Conservation (phyloP, 2,113 vertebrate genomes). For the Notothenia coriiceps region DNA sequence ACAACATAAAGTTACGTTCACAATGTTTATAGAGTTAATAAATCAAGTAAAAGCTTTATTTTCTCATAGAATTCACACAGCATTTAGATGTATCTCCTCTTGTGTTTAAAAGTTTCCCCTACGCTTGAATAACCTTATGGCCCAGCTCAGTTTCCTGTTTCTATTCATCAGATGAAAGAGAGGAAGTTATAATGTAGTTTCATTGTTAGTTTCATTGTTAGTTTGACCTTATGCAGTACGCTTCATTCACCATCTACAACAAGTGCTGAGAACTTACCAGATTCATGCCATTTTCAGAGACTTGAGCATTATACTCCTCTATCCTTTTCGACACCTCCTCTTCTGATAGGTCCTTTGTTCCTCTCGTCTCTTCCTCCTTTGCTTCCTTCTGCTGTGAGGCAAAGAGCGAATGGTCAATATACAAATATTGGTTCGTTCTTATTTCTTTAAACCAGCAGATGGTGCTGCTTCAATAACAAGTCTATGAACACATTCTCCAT, state of each 20-base stretch:
- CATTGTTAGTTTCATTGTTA: background rate
- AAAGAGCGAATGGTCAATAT: slow-evolving; percentile 33
- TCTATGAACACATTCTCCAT: background rate
- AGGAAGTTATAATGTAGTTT: background rate
- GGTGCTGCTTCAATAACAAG: slow-evolving; percentile 28
- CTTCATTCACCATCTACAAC: background rate
- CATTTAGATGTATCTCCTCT: too few species aligned
- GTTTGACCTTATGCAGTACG: background rate
- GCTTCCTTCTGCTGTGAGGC: slow-evolving; percentile 87
- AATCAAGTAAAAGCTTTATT: too few species aligned
- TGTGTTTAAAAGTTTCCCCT: too few species aligned
- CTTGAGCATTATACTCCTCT: slow-evolving; percentile 89
- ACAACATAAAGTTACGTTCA: too few species aligned
- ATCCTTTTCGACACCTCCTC: slow-evolving; percentile 91
- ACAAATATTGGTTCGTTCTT: background rate
- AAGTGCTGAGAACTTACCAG: slow-evolving; percentile 83
- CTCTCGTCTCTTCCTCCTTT: slow-evolving; percentile 83
- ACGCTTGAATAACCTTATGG: background rate
- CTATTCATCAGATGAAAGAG: background rate
- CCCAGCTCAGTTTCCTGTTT: background rate
- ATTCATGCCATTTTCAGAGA: slow-evolving; percentile 93
- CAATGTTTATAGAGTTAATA: too few species aligned
- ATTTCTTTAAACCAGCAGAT: slow-evolving; percentile 61
- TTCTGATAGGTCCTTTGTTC: slow-evolving; percentile 76
- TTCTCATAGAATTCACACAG: too few species aligned